Evolutionary conservation across 2,113 vertebrate genomes (phyloP).

Genomic region (Anoura caudifer): DNA sequence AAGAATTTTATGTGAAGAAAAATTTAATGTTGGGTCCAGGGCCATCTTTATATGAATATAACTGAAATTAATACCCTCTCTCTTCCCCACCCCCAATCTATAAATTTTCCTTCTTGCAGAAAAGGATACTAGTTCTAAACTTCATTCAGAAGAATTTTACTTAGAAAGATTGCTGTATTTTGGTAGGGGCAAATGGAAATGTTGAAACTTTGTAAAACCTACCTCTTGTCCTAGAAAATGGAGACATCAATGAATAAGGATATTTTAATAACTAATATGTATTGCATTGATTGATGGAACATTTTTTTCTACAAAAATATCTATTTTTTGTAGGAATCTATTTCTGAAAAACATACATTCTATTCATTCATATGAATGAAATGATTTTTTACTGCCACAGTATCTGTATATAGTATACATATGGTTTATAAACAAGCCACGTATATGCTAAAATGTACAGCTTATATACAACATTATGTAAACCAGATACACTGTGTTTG

Average conservation of each 20-base stretch:
- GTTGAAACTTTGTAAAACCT: neutral
- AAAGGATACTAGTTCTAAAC: neutral
- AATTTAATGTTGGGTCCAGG: neutral
- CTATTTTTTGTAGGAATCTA: slow-evolving; percentile 12
- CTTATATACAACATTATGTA: neutral
- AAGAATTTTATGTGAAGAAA: slow-evolving; percentile 15
- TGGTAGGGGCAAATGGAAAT: neutral
- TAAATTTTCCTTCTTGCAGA: neutral
- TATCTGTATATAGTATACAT: neutral
- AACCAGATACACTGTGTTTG: slow-evolving; percentile 14
- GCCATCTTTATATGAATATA: neutral
- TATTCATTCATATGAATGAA: neutral
- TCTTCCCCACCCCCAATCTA: neutral
- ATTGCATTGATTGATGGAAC: neutral
- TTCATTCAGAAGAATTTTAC: slow-evolving; percentile 5
- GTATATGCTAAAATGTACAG: neutral
- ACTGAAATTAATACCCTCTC: neutral
- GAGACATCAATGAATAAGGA: neutral
- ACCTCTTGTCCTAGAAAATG: slow-evolving; percentile 1
- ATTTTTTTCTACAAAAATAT: slow-evolving; percentile 30
- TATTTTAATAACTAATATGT: slow-evolving; percentile 35
- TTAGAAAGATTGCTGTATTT: neutral
- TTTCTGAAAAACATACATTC: slow-evolving; percentile 43
- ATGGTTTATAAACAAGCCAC: neutral
- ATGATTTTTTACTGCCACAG: neutral